Percentiles rank a stretch among this genome's conserved stretches.
phyloP scores from a whole-genome alignment of 2,113 vertebrate species.

The Syrrhaptes paradoxus region DNA sequence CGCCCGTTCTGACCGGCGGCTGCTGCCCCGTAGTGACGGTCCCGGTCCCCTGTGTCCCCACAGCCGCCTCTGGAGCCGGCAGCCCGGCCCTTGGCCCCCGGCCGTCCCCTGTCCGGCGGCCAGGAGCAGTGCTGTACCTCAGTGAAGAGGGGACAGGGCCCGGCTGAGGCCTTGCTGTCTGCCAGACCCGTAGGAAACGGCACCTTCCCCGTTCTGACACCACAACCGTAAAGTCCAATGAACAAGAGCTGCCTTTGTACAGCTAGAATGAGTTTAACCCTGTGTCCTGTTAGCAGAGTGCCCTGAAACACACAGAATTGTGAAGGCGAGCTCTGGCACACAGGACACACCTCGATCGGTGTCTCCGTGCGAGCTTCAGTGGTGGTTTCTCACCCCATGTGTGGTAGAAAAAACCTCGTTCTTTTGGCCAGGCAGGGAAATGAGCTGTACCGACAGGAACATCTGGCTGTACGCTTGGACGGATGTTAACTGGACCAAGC shows the following conservation, averaged over 20 bases:
- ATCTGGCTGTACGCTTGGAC: accelerated
- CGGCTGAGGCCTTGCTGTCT: no score
- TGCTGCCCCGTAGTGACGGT: no score
- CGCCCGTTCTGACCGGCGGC: neutral
- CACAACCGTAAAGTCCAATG: no score
- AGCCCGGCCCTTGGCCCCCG: neutral
- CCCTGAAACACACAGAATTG: accelerated
- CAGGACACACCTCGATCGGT: accelerated
- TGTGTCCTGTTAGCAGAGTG: accelerated
- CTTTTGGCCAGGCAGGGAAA: accelerated
- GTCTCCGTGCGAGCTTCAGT: accelerated
- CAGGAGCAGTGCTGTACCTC: accelerated
- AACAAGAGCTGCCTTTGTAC: no score
- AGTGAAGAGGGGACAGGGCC: neutral
- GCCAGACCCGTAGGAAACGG: neutral
- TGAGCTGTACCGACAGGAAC: accelerated
- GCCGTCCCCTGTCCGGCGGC: neutral
- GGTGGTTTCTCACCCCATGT: accelerated
- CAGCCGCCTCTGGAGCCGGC: no score
- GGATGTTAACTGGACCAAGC: neutral
- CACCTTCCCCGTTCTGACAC: neutral
- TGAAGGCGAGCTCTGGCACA: accelerated
- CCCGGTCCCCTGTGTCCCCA: no score
- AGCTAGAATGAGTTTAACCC: accelerated
- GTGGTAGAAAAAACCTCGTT: neutral